Base-by-base conservation (phyloP, 2,888 invertebrate species). In the Leucophenga montana region DNA sequence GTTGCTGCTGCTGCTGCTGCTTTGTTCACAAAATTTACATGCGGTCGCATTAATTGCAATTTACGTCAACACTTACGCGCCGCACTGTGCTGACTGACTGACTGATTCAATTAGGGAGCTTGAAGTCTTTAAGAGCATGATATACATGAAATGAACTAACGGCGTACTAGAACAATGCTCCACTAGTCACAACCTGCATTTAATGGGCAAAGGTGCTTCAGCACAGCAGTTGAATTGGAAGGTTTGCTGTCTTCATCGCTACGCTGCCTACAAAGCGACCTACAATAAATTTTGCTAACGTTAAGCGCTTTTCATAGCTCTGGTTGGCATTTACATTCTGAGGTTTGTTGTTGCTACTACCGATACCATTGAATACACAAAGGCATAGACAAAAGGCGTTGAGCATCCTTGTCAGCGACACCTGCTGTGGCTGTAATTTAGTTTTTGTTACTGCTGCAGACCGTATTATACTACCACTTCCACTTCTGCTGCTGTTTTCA, bases 341-440 rank as follows among this genome's bases (percentile, higher is more conserved):
- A 22, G 54, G 54, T 54, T 54, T 9, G 18, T 54, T 54, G 22
- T 11, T 54, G 54, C 3, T 8, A 27, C 2, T 27, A 27, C 27
- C 27, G 27, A 27, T 27, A 27, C 3, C 27, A 27, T 27, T 27
- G 39, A 39, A 39, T 8, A 39, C 27, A 39, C 8, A 39, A 8
- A 39, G 8, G 39, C 39, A 39, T 39, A 5, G 39, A 39, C 39
- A 39, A 39, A 39, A 39, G 27, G 53, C 53, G 57, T 56, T 69
- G 66, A 8, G 18, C 6, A 44, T 62, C 70, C 74, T 69, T 73
- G 77, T 75, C 75, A 69, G 67, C 71, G 70, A 75, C 83, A 77
- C 82, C 80, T 77, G 81, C 76, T 76, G 68, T 67, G 67, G 39
- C 71, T 62, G 56, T 56, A 22, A 69, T 68, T 68, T 75, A 74